Evolutionary conservation across 2,113 vertebrate species (phyloP), one percentile per base, ranked within the genome.

Genomic region (Danio rerio): DNA sequence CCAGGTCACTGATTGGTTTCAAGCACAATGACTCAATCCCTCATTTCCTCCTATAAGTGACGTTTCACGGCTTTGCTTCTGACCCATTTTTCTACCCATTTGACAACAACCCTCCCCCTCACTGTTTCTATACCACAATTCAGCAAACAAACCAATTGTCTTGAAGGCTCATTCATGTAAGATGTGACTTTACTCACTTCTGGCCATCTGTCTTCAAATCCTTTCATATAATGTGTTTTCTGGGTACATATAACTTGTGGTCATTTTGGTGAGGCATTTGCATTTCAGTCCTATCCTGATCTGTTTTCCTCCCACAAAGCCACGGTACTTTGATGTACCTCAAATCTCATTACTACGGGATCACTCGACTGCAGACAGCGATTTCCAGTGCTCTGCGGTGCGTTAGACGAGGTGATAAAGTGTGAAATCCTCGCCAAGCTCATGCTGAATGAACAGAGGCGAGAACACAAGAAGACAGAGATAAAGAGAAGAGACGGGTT

Each of bases 331-430:
- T 93, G 92, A 94, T 91, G 91, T 93, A 87, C 88, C 88, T 91
- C 87, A 93, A 93, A 94, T 94, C 92, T 93, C 91, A 94, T 94
- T 94, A 94, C 83, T 66, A 72, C 58, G 40, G 66, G 74, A 84
- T 88, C 85, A 87, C 86, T 85, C 58, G 69, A 80, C 70, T 65
- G 84, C 86, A 83, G 82, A 86, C 83, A 62, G 87, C 80, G 87
- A 90, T 92, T 91, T 88, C 82, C 83, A 81, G 83, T 86, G 87
- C 86, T 88, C 88, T 65, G 76, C 73, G 42, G 80, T 73, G 55
- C 76, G 68, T 55, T 77, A 84, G 80, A 70, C 76, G 68, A 90
- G 89, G 89, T 85, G 91, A 92, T 82, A 85, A 85, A 87, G 79
- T 55, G 80, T 80, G 31, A 88, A 91, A 88, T 91, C 92, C 91